Percentiles rank a stretch among this genome's conserved stretches.
phyloP scores from a whole-genome alignment of 2,113 vertebrate species.

The Coregonus clupeaformis region DNA sequence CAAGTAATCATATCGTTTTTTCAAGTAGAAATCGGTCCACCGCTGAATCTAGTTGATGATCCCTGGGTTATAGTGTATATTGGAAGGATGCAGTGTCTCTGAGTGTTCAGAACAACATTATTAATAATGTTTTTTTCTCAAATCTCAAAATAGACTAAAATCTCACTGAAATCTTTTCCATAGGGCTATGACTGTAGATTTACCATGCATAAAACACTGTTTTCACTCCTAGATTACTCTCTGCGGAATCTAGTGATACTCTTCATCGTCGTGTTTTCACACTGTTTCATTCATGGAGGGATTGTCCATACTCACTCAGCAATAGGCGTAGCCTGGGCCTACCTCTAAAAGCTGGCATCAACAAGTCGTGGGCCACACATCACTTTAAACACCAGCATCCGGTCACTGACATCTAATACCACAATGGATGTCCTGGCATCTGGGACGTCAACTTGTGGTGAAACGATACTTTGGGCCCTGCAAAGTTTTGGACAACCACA shows the following conservation, averaged over 20 bases:
- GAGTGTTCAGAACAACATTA: no score
- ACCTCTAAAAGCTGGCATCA: not conserved
- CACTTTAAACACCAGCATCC: not conserved
- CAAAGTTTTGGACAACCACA: conserved; percentile 17
- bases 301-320: not conserved
- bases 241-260: not conserved
- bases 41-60: no score
- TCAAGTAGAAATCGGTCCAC: no score
- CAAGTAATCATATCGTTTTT: no score
- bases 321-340: no score
- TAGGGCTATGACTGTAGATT: not conserved
- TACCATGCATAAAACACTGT: no score
- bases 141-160: no score
- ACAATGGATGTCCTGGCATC: not conserved
- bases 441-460: no score
- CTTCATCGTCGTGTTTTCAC: not conserved
- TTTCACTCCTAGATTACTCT: not conserved
- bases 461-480: not conserved
- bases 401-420: not conserved
- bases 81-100: no score
- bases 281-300: not conserved
- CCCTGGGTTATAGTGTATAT: no score
- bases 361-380: not conserved
- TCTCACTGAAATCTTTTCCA: no score
- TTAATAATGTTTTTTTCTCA: no score